Base-by-base conservation (phyloP, 2,113 vertebrate species). In the Ellobius talpinus region DNA sequence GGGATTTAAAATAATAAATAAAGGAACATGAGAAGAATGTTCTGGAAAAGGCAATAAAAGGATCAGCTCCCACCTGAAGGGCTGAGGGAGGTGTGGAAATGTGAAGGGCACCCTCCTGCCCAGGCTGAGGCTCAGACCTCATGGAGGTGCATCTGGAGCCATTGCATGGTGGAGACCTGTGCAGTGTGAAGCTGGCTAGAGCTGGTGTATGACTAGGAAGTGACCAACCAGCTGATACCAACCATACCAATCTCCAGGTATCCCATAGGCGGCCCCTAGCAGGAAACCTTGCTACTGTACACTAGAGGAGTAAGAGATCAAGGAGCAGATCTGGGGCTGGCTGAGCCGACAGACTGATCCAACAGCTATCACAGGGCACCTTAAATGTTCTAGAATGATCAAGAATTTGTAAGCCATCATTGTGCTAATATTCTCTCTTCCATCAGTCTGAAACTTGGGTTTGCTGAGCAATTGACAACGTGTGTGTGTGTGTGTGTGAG, bases 181-280 rank as follows among this genome's bases (percentile, higher is more conserved):
- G 63, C 61, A 36, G 63, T 31, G 42, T 68, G 29, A 47, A 12
- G 31, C 12, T 24, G 6, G 29, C 36, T 21, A n/a, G 55, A 47
- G 42, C 29, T 50, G 63, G 39, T 14, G 24, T 24, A 39, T 12
- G 29, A 52, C 61, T 45, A 16, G 16, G 26, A 55, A 61, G 55
- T 14, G 58, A 29, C 39, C 26, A 1, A 1, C 21, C 1, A 17
- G 13, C 68, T n/a, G n/a, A n/a, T n/a, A n/a, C n/a, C n/a, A n/a
- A n/a, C n/a, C n/a, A n/a, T n/a, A 65, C 21, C 39, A 31, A 17
- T 45, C n/a, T 47, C 42, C 13, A 26, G 13, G 24, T 1, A 50
- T 14, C 29, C 21, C 79, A 31, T 65, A 5, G 10, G 65, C 1
- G 0, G 0, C 39, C 47, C n/a, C 79, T 66, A 7, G 24, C 26